phyloP scores from a whole-genome alignment of 2,888 invertebrate species.

The Thera obeliscata region DNA sequence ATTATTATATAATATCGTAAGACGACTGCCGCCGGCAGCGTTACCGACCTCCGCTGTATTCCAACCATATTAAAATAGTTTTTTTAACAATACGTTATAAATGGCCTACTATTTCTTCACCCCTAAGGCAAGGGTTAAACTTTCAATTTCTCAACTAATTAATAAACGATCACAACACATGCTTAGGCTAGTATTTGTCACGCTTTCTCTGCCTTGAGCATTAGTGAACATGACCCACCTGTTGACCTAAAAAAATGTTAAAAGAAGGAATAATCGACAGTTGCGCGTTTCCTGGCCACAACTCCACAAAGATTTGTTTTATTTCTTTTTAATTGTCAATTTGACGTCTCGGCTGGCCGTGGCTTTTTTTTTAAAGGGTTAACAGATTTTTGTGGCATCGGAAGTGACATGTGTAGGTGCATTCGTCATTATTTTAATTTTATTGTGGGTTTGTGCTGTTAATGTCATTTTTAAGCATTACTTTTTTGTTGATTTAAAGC shows the following conservation, averaged over 20 bases:
- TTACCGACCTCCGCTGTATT: too few species aligned
- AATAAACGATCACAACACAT: conserved; percentile 80
- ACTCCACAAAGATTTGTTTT: conserved; percentile 75
- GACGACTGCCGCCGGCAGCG: too few species aligned
- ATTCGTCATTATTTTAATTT: conserved; percentile 78
- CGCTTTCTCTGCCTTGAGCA: conserved; percentile 75
- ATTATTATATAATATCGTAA: too few species aligned
- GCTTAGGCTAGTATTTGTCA: conserved; percentile 77
- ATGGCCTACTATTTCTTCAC: conserved; percentile 41
- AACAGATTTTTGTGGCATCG: conserved; percentile 76
- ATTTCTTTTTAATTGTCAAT: conserved; percentile 83
- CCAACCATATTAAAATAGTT: neutral
- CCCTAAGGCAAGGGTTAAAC: conserved; percentile 63
- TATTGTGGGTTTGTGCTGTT: conserved; percentile 51
- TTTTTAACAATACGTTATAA: neutral
- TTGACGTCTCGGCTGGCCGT: conserved; percentile 47
- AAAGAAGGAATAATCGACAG: conserved; percentile 68
- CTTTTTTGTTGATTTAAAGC: conserved; percentile 36
- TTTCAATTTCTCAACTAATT: conserved; percentile 81
- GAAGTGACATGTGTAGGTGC: conserved; percentile 80
- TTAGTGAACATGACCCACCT: conserved; percentile 73
- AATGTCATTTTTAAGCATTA: conserved; percentile 37
- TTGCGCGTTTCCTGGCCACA: conserved; percentile 74
- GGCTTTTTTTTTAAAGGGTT: conserved; percentile 61
- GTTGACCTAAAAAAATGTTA: conserved; percentile 50